Evolutionary conservation across 2,797 vertebrate genomes (phyloP).

Genomic region (Salmo trutta): DNA sequence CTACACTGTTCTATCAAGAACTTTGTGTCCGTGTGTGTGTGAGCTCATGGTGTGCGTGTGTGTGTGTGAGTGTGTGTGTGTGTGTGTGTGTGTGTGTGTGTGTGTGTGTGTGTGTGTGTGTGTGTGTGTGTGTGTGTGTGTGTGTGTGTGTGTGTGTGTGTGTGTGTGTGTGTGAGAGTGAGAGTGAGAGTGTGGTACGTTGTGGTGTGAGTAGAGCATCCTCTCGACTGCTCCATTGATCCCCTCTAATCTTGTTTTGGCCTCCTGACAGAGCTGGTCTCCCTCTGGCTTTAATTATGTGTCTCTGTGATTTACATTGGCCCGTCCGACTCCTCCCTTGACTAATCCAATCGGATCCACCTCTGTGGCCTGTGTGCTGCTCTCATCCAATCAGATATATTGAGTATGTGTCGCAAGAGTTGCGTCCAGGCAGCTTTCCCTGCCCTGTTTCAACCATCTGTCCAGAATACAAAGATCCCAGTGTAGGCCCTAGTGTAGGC

Average conservation of each 20-base stretch:
- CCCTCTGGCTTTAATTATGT: conserved; percentile 81
- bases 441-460: conserved; percentile 56
- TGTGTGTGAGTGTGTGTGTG: conserved; percentile 14
- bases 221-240: conserved; percentile 69
- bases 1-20: neutral
- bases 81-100: neutral
- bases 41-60: neutral
- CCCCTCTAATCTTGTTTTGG: conserved; percentile 70
- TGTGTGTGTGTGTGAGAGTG: neutral
- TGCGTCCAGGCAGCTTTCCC: conserved; percentile 40
- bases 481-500: conserved; percentile 28
- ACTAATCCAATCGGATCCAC: conserved; percentile 71
- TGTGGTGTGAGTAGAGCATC: conserved; percentile 31
- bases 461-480: conserved; percentile 30
- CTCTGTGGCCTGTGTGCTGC: conserved; percentile 56
- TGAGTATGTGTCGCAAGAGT: conserved; percentile 73
- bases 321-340: conserved; percentile 49
- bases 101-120: neutral
- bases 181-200: conserved; percentile 3
- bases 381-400: conserved; percentile 74
- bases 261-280: conserved; percentile 62
- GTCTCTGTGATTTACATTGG: conserved; percentile 68
- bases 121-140: conserved; percentile 14
- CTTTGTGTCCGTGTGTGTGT: neutral
- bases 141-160: neutral